phyloP scores from a whole-genome alignment of 2,797 vertebrate species.

The Channallabes apus region DNA sequence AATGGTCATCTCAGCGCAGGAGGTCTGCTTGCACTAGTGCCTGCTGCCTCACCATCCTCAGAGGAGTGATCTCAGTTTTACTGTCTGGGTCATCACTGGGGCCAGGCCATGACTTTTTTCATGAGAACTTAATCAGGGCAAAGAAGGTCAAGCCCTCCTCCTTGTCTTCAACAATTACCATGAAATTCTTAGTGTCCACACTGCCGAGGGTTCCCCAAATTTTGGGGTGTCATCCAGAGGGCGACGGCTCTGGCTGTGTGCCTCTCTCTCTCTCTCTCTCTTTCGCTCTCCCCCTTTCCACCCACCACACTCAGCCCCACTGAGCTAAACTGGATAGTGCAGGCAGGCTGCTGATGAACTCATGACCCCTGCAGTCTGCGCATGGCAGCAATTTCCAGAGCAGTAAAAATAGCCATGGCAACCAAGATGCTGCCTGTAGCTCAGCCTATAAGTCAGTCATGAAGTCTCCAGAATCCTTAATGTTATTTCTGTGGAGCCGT shows the following conservation, averaged over 20 bases:
- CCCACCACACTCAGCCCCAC: constrained; percentile 46
- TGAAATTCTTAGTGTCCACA: constrained; percentile 80
- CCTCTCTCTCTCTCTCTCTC: constrained; percentile 33
- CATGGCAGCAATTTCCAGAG: constrained; percentile 74
- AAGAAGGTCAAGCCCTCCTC: constrained; percentile 64
- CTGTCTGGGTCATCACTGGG: constrained; percentile 58
- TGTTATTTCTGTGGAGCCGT: neutral
- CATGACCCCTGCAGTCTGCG: constrained; percentile 68
- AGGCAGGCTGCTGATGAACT: constrained; percentile 64
- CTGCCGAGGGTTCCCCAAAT: constrained; percentile 54
- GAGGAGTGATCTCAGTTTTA: constrained; percentile 59
- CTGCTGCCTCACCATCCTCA: constrained; percentile 37
- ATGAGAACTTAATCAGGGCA: constrained; percentile 74
- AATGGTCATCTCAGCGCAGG: neutral
- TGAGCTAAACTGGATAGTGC: constrained; percentile 55
- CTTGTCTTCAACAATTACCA: constrained; percentile 74
- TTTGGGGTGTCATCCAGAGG: constrained; percentile 75
- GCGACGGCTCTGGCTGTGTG: constrained; percentile 63
- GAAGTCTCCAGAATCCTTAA: constrained; percentile 1
- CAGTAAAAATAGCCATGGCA: constrained; percentile 69
- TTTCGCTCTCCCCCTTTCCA: constrained; percentile 37
- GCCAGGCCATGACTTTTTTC: constrained; percentile 59
- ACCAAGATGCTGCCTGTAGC: constrained; percentile 49
- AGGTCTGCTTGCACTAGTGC: constrained; percentile 16
- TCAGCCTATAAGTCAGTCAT: constrained; percentile 7